Evolutionary conservation across 2,113 vertebrate genomes (phyloP), one percentile per base, ranked within the genome.

Genomic region (Acanthochromis polyacanthus): DNA sequence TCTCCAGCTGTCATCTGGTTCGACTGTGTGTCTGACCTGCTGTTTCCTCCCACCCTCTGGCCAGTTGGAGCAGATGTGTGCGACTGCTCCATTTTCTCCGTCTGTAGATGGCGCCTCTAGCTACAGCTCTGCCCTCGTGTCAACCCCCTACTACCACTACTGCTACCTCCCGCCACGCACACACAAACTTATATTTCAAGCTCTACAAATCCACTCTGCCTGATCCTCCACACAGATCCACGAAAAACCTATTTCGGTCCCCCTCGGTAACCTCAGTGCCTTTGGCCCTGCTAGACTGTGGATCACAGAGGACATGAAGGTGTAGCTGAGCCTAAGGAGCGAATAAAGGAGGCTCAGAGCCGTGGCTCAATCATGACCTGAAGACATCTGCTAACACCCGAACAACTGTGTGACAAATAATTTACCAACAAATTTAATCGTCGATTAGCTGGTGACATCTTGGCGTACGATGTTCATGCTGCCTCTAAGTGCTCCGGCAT

Each of bases 221-320:
- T 30, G 45, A 55, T 57, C 66, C 74, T 61, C 50, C 63, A 17
- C 61, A 53, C 25, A 11, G 11, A 66, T 88, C 60, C n/a, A n/a
- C 12, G 38, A 51, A 57, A 63, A 75, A n/a, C 56, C 28, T 28
- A 20, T 17, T 32, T 32, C 23, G 48, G 63, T 32, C 61, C 71
- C 28, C 14, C 20, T 36, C 45, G 16, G 46, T 75, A 71, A 76
- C 82, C 75, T 50, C 36, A 55, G 68, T 36, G 8, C 57, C 28
- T 61, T 77, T 77, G 58, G 23, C 30, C 43, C 12, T 1, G 40
- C 22, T 12, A 40, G 30, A 0, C 62, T 53, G 52, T 69, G 59
- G 57, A 71, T 83, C 78, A 82, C 12, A n/a, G 10, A 30, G 56
- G 55, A 74, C 57, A 73, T 86, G 77, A 92, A 89, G 46, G 85